Conservation (phyloP, 2,888 invertebrate species). For the Gisinianus flammeolus region DNA sequence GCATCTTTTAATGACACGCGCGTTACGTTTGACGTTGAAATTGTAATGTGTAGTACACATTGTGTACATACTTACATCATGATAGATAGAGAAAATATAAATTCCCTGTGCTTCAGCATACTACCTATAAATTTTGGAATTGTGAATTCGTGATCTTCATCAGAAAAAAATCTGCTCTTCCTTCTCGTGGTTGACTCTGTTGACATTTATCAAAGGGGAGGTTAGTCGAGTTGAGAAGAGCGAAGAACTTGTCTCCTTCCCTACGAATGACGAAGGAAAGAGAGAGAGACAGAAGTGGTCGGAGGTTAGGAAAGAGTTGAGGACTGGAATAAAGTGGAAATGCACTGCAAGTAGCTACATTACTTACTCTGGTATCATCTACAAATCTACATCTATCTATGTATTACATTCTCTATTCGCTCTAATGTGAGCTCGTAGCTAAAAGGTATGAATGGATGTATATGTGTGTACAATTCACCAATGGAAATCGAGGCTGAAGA, state of each 20-base stretch:
- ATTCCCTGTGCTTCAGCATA: background rate
- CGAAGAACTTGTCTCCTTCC: background rate
- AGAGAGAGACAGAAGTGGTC: background rate
- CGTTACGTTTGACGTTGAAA: background rate
- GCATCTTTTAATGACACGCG: background rate
- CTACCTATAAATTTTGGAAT: background rate
- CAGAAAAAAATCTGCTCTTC: conserved; percentile 11
- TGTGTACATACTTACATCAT: background rate
- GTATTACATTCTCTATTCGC: background rate
- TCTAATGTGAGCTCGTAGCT: background rate
- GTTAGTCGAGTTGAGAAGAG: conserved; percentile 9
- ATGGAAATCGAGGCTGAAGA: conserved; percentile 28
- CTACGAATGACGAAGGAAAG: background rate
- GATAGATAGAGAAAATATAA: background rate
- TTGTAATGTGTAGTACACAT: background rate
- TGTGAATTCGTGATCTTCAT: conserved; percentile 9
- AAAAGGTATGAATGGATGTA: background rate
- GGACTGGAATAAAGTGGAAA: conserved; percentile 15
- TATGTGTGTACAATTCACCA: background rate
- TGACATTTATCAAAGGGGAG: conserved; percentile 22
- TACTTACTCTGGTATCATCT: background rate
- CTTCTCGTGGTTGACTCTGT: conserved; percentile 16
- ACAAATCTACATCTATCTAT: background rate
- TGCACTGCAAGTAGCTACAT: conserved; percentile 21
- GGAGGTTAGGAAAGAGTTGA: background rate